phyloP scores from a whole-genome alignment of 2,797 vertebrate genomes.

The Pristis pectinata region DNA sequence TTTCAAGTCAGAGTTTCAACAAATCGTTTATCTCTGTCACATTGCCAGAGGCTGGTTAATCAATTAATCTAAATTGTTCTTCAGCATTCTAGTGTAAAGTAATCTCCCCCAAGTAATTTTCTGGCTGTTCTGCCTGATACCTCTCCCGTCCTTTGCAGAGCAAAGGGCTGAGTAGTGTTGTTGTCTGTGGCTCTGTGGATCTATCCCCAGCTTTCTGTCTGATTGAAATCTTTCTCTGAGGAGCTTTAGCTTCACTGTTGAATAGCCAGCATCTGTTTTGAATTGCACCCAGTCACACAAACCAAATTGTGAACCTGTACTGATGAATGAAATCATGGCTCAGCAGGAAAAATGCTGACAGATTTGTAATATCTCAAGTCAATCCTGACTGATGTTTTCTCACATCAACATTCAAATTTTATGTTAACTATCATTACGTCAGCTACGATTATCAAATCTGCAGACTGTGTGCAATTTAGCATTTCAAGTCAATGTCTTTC shows the following conservation, averaged over 20 bases:
- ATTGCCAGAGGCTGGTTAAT: neutral
- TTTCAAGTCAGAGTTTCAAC: slow-evolving; percentile 14
- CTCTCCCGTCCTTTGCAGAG: too few species aligned
- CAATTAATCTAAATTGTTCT: slow-evolving; percentile 17
- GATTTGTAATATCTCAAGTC: neutral
- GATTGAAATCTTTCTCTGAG: neutral
- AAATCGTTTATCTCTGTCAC: slow-evolving; percentile 12
- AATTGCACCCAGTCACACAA: neutral
- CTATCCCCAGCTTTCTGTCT: neutral
- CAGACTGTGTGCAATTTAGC: neutral
- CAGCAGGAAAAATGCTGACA: neutral
- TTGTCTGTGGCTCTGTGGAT: neutral
- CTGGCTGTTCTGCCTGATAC: neutral
- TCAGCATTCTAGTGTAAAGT: neutral
- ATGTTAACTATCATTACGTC: neutral
- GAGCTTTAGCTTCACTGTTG: neutral
- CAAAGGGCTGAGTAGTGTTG: neutral
- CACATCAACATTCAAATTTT: neutral
- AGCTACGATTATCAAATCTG: neutral
- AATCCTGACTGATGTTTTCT: neutral
- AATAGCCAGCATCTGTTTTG: neutral
- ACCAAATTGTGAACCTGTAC: neutral
- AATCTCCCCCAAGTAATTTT: neutral
- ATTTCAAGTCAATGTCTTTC: neutral
- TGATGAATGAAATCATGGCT: neutral